Base-by-base conservation (phyloP, 2,797 vertebrate genomes). In the Nyctibius grandis region DNA sequence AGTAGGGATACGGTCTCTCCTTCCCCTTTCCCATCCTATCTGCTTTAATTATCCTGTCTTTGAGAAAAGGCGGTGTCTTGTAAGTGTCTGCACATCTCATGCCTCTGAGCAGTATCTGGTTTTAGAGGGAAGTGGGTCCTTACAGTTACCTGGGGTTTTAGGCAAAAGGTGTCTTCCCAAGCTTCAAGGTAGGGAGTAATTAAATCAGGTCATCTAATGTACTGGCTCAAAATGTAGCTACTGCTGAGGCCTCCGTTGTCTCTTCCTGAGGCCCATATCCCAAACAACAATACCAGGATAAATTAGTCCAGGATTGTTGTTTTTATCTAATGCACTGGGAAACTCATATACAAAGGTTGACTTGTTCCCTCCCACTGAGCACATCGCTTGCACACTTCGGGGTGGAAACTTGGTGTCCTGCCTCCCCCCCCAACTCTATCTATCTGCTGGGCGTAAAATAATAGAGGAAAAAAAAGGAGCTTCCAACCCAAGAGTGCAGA, bases 61-160 rank as follows among this genome's bases (percentile, higher is more conserved):
- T 6, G 48, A 0, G 5, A 42, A 36, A 85, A 44, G 40, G 2
- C 1, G 0, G 0, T 15, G 25, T 10, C 90, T 50, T 20, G 36
- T 13, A 25, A 14, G 26, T 1, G 31, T 4, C 15, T 54, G 38
- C 13, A 11, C 68, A 42, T 38, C 56, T 40, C 22, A 8, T 33
- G 34, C 45, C 50, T 73, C 89, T 54, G 50, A 54, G 61, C 50
- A 22, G 53, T 1, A 3, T 3, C 75, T 68, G 75, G 12, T 34
- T 12, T n/a, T 8, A 18, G 36, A 33, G 48, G 36, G 26, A 51
- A 11, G 20, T 3, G 11, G 15, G 4, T 33, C 61, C 84, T 80
- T 50, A 68, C 20, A 2, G 12, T 11, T 17, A 33, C 51, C 18
- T 53, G 79, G 74, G 53, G 10, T 44, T 59, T 88, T 8, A 33